phyloP scores from a whole-genome alignment of 2,797 vertebrate genomes.

The Spizella passerina region DNA sequence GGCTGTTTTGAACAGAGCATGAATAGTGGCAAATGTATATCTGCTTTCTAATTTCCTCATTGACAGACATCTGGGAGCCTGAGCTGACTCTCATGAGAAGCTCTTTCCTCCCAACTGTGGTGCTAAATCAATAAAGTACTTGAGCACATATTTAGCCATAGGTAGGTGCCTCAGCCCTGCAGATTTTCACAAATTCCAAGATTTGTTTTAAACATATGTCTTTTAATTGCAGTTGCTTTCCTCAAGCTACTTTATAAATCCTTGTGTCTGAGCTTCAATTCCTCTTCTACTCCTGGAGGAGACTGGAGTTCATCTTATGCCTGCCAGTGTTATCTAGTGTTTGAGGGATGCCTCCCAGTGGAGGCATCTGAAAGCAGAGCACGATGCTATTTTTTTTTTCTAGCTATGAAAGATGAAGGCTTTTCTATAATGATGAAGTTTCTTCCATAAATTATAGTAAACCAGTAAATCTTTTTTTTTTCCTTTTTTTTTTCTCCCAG shows the following conservation, averaged over 20 bases:
- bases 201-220: background rate
- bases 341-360: constrained; percentile 48
- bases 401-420: background rate
- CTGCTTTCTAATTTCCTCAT: background rate
- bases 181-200: background rate
- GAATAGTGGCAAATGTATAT: background rate
- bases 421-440: background rate
- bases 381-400: background rate
- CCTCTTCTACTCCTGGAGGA: background rate
- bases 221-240: constrained; percentile 14
- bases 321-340: background rate
- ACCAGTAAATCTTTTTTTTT: background rate
- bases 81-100: background rate
- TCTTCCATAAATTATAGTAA: constrained; percentile 17
- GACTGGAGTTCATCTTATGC: background rate
- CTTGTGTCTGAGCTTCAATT: background rate
- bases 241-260: background rate
- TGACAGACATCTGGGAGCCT: background rate
- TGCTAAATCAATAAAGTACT: background rate
- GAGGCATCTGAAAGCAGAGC: constrained; percentile 18
- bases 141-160: background rate
- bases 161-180: background rate
- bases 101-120: background rate
- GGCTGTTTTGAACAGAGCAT: background rate
- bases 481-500: background rate